Conservation (phyloP, 2,797 vertebrate species). For the Thalassophryne amazonica region DNA sequence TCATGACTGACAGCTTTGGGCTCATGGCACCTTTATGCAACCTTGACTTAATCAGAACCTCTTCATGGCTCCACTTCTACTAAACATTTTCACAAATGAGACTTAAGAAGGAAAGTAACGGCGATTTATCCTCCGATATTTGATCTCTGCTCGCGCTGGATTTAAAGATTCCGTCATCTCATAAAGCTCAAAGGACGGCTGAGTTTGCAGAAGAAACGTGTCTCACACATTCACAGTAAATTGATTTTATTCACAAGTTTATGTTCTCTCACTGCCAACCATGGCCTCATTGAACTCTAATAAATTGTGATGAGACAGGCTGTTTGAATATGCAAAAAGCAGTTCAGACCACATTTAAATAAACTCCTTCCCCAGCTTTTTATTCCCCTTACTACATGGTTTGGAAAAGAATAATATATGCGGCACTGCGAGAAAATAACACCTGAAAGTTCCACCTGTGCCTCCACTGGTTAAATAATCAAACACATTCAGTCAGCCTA, state of each 20-base stretch:
- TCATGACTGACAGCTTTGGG: conserved; percentile 46
- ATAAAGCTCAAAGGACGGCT: conserved; percentile 34
- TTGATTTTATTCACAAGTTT: conserved; percentile 62
- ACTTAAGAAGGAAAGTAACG: conserved; percentile 24
- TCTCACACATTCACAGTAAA: conserved; percentile 45
- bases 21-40: conserved; percentile 43
- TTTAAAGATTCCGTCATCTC: conserved; percentile 8
- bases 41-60: conserved; percentile 65
- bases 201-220: conserved; percentile 23
- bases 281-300: conserved; percentile 56
- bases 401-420: conserved; percentile 28
- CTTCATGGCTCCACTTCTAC: conserved; percentile 42
- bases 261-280: conserved; percentile 55
- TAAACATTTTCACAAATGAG: conserved; percentile 51
- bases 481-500: conserved; percentile 9
- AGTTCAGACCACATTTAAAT: conserved; percentile 45
- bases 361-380: conserved; percentile 18
- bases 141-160: conserved; percentile 10
- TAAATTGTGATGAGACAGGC: conserved; percentile 54
- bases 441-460: neutral
- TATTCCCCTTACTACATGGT: neutral
- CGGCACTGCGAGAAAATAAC: conserved; percentile 28
- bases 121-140: conserved; percentile 36
- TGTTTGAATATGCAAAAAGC: conserved; percentile 43
- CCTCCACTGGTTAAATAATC: conserved; percentile 26